Conservation (phyloP, 2,888 invertebrate species). For the Drosophila koepferae region DNA sequence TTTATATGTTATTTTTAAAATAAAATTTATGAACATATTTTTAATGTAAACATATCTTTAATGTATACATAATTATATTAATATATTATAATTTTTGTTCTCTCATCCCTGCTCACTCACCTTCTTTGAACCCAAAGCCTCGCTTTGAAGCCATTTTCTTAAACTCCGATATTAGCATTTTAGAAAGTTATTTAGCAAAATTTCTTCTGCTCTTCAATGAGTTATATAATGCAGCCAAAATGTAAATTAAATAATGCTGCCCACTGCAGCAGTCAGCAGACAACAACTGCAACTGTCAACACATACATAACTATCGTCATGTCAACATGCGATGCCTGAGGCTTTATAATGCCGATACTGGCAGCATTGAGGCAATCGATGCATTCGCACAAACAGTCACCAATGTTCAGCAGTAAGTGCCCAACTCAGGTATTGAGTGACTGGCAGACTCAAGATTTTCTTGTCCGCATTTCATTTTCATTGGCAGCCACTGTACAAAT, state of each 20-base stretch:
- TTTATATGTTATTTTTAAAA: too few relatives aligned
- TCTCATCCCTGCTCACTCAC: too few relatives aligned
- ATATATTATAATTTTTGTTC: too few relatives aligned
- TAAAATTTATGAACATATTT: too few relatives aligned
- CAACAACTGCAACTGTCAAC: constrained; percentile 40
- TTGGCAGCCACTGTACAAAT: constrained; percentile 77
- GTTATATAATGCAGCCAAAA: constrained; percentile 3
- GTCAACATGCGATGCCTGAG: constrained; percentile 34
- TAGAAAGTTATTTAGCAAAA: constrained; percentile 7
- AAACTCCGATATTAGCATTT: background rate
- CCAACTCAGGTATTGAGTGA: constrained; percentile 45
- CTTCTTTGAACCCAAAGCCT: too few relatives aligned
- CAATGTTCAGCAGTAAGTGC: constrained; percentile 41
- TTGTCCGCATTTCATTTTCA: constrained; percentile 77
- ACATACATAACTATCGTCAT: constrained; percentile 29
- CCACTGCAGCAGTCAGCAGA: constrained; percentile 19
- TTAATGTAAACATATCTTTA: too few relatives aligned
- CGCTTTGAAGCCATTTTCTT: background rate
- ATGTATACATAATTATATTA: too few relatives aligned
- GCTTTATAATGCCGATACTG: constrained; percentile 41
- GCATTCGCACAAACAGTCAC: constrained; percentile 5
- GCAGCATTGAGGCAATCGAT: constrained; percentile 23
- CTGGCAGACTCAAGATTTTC: constrained; percentile 50
- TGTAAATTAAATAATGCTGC: constrained; percentile 27
- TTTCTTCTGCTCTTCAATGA: background rate